Evolutionary conservation across 1,140 invertebrate species (phyloP), one percentile per base, ranked within the genome.

Genomic region (Luehdorfia chinensis): DNA sequence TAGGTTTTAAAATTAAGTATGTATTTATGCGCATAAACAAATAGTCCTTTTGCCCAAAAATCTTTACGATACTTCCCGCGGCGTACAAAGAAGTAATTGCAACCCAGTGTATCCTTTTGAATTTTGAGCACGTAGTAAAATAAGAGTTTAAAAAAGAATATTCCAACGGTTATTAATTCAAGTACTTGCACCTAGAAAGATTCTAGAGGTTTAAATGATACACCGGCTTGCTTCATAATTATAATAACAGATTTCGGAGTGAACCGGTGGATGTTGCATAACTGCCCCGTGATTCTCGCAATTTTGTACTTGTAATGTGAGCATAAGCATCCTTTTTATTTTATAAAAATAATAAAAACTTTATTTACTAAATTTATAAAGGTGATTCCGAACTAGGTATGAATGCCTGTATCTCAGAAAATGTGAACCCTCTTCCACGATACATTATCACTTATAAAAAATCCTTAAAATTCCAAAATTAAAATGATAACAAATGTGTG

Each of bases 191-290:
- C 25, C 15, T 11, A 25, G 11, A 27, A 43, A 25, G 37, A 43
- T 25, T 28, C 37, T 41, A 28, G 25, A 11, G 23, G 14, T 14
- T 43, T 12, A 28, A 13, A 28, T n/a, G 13, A 2, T 16, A 23
- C 36, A 15, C 21, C 36, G 37, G 14, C 25, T 28, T 41, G 23
- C 23, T 41, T 25, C 25, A 15, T 15, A 43, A 43, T 43, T 43
- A 43, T 43, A 43, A 43, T 43, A 43, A 43, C 39, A 41, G 37
- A 41, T 41, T 41, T 41, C 8, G 23, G 14, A 7, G 28, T 28
- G 23, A 41, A 23, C 11, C 37, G 14, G 4, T 25, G 13, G 16
- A 34, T 27, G 23, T 27, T 25, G 19, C 5, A 25, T 39, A 36
- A 5, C 28, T 30, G 31, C 2, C 19, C 12, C 8, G 36, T 13